These are phyloP conservation scores for Sparus aurata DNA, from an alignment of 2,797 vertebrate species.

Conservation along the genomic window DNA sequence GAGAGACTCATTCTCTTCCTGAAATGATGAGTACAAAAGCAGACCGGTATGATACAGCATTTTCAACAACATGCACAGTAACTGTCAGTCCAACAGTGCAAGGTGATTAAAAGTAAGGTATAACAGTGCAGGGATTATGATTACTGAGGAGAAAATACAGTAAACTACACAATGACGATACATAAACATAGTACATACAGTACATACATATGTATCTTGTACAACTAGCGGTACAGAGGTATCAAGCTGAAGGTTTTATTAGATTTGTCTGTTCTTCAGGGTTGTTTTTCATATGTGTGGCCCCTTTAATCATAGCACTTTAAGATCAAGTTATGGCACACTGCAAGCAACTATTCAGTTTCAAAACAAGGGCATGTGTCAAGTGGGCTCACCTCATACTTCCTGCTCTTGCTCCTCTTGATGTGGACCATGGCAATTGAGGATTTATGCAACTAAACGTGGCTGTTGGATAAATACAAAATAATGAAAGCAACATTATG, in stretches of 20 bases:
- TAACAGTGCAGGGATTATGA: too few relatives aligned
- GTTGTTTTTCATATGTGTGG: not conserved
- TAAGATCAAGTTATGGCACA: slow-evolving; percentile 19
- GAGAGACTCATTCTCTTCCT: slow-evolving; percentile 7
- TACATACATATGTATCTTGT: not conserved
- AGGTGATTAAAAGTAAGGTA: too few relatives aligned
- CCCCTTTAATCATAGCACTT: not conserved
- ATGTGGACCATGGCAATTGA: slow-evolving; percentile 1
- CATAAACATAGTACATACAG: too few relatives aligned
- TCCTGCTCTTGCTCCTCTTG: slow-evolving; percentile 2
- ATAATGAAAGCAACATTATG: too few relatives aligned
- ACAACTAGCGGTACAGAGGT: slow-evolving; percentile 10
- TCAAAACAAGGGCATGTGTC: slow-evolving; percentile 21
- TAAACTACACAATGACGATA: too few relatives aligned
- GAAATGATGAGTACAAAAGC: not conserved
- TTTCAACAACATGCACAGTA: too few relatives aligned
- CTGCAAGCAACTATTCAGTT: slow-evolving; percentile 2
- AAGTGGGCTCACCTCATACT: slow-evolving; percentile 32
- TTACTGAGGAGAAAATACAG: too few relatives aligned
- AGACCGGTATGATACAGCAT: too few relatives aligned
- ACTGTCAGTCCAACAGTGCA: too few relatives aligned
- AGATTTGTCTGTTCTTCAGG: not conserved
- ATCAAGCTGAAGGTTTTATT: slow-evolving; percentile 2
- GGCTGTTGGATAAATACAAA: not conserved
- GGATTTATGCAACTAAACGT: slow-evolving; percentile 21